Percentiles rank a stretch among this genome's conserved stretches.
phyloP scores from a whole-genome alignment of 2,888 invertebrate species.

The Tachystola acroxantha region DNA sequence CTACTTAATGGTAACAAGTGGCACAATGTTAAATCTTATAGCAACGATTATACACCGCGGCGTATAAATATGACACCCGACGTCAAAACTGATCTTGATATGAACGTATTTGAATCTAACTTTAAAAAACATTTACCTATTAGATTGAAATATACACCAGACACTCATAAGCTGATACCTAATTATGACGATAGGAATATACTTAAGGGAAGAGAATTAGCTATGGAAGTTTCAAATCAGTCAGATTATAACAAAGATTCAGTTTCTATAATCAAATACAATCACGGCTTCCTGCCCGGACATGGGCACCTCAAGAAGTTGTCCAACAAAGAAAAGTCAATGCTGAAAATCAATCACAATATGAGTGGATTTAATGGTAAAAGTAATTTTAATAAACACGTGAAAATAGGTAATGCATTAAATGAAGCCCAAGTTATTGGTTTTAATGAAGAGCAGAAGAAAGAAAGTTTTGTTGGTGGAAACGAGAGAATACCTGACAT shows the following conservation, averaged over 20 bases:
- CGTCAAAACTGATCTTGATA: constrained; percentile 20
- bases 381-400: constrained; percentile 44
- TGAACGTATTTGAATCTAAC: constrained; percentile 28
- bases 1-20: constrained; percentile 51
- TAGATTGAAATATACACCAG: constrained; percentile 44
- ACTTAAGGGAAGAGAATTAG: constrained; percentile 38
- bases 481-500: constrained; percentile 57
- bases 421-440: constrained; percentile 54
- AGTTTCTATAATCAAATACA: constrained; percentile 51
- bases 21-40: constrained; percentile 58
- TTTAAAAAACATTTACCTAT: constrained; percentile 36
- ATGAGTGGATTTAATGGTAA: constrained; percentile 14
- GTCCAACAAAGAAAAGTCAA: constrained; percentile 13
- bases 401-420: constrained; percentile 63
- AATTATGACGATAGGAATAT: constrained; percentile 31
- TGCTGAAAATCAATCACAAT: constrained; percentile 13
- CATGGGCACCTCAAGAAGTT: constrained; percentile 20
- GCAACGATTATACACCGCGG: constrained; percentile 50
- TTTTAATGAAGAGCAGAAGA: constrained; percentile 38
- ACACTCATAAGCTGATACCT: constrained; percentile 30
- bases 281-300: constrained; percentile 47
- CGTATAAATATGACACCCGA: constrained; percentile 34
- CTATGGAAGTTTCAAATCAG: constrained; percentile 45
- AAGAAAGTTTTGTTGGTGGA: constrained; percentile 54
- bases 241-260: constrained; percentile 35